Evolutionary conservation across 2,113 vertebrate genomes (phyloP).

Genomic region (Dromiciops gliroides): DNA sequence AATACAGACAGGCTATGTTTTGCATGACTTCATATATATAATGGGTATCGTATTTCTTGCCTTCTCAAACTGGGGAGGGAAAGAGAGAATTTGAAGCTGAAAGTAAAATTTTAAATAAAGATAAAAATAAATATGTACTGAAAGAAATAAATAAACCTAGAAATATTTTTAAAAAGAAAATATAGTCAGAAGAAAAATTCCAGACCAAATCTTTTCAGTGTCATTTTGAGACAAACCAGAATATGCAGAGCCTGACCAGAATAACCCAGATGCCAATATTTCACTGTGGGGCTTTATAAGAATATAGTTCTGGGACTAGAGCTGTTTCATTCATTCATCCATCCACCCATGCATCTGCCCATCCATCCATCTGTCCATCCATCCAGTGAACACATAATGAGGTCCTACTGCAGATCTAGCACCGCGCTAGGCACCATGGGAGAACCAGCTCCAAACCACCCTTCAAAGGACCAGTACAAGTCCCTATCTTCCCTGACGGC

Average conservation of each 20-base stretch:
- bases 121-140: background rate
- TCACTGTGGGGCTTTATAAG: background rate
- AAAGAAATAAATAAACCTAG: background rate
- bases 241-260: background rate
- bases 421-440: background rate
- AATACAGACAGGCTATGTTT: background rate
- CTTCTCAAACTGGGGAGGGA: background rate
- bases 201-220: background rate
- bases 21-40: background rate
- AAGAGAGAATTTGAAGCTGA: background rate
- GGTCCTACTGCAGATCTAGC: background rate
- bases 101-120: background rate
- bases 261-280: background rate
- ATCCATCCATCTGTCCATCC: background rate
- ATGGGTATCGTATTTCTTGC: background rate
- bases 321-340: background rate
- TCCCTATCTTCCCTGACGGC: background rate
- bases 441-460: background rate
- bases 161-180: background rate
- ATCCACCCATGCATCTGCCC: background rate
- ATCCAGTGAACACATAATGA: background rate
- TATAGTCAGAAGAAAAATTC: background rate
- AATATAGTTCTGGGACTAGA: background rate
- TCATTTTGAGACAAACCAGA: background rate
- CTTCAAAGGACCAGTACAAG: background rate